These are phyloP conservation scores for Caenorhabditis imperialis DNA, from an alignment of 2,888 invertebrate species.

Conservation along the genomic window DNA sequence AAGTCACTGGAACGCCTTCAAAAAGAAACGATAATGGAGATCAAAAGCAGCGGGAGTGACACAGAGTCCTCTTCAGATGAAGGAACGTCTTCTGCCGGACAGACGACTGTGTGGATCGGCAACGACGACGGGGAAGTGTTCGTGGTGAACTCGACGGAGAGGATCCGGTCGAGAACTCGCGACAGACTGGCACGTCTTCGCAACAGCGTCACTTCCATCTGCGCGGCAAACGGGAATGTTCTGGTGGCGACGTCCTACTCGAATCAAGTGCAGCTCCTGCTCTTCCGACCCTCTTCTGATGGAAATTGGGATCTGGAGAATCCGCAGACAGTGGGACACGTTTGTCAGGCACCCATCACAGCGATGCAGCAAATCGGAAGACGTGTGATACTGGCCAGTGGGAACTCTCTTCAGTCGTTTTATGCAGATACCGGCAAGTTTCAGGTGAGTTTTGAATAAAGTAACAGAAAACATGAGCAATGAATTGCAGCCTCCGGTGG, in stretches of 20 bases:
- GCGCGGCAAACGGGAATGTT: slow-evolving; percentile 56
- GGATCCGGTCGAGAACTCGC: slow-evolving; percentile 65
- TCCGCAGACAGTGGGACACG: slow-evolving; percentile 57
- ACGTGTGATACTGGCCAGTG: slow-evolving; percentile 58
- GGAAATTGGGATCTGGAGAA: slow-evolving; percentile 70
- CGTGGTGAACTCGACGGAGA: slow-evolving; percentile 69
- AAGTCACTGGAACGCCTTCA: slow-evolving; percentile 52
- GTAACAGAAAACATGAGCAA: too few species aligned
- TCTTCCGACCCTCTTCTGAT: slow-evolving; percentile 54
- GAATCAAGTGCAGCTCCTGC: slow-evolving; percentile 41
- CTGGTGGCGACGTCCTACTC: slow-evolving; percentile 55
- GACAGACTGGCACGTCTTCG: slow-evolving; percentile 65
- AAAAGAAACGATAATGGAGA: slow-evolving; percentile 41
- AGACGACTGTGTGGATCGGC: slow-evolving; percentile 73
- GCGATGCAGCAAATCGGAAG: slow-evolving; percentile 55
- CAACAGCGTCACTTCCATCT: slow-evolving; percentile 61
- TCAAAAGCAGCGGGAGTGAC: slow-evolving; percentile 53
- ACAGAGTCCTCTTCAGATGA: slow-evolving; percentile 60
- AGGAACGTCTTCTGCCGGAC: slow-evolving; percentile 55
- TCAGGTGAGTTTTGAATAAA: slow-evolving; percentile 14
- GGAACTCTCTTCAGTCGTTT: slow-evolving; percentile 47
- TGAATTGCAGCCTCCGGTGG: slow-evolving; percentile 42
- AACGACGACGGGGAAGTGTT: slow-evolving; percentile 75
- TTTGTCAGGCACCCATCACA: slow-evolving; percentile 48
- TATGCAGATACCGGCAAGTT: slow-evolving; percentile 41